Base-by-base conservation (phyloP, 2,888 invertebrate genomes). In the Seira sanloemensis region DNA sequence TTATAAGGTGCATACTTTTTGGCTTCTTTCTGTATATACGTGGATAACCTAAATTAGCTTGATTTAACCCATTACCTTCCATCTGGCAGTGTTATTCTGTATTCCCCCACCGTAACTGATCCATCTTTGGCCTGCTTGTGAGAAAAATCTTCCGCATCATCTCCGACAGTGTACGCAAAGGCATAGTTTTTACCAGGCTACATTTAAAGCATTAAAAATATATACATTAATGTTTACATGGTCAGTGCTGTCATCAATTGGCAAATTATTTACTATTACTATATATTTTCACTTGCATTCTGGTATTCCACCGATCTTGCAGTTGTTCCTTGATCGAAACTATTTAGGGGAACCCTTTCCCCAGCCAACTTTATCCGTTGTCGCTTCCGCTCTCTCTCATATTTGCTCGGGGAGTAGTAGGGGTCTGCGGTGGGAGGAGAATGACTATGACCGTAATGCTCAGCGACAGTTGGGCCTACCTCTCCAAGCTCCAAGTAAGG, bases 81-180 rank as follows among this genome's bases (percentile, higher is more conserved):
- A 65, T 88, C 88, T n/a, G 88, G 88, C 26, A 88, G 67, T n/a
- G 86, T 84, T 5, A 88, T 94, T 90, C 94, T 93, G 91, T 94
- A 94, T 58, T 93, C 93, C 67, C 94, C 94, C 5, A 93, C 93
- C 0, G 94, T 94, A 68, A 92, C 93, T 87, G 94, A 93, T 76
- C 94, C 94, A 89, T 94, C 93, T 24, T 94, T 91, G 90, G 93
- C 93, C 91, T 94, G 94, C 69, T 93, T 93, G 90, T 94, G 94
- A 0, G 94, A 94, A 89, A 94, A 94, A 90, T 94, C 93, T 54
- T 94, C 90, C 65, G 92, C 93, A 9, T 76, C 81, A 62, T 88
- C 88, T 62, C 86, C 74, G 37, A 89, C 89, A 5, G 88, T 88
- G 23, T 89, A 89, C 2, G 88, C 88, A 86, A 89, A 89, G 0